A percentile compares a stretch with the other conserved stretches of the same genome.
Conservation (phyloP, 2,113 vertebrate species). For the Cephalopholis sonnerati region DNA sequence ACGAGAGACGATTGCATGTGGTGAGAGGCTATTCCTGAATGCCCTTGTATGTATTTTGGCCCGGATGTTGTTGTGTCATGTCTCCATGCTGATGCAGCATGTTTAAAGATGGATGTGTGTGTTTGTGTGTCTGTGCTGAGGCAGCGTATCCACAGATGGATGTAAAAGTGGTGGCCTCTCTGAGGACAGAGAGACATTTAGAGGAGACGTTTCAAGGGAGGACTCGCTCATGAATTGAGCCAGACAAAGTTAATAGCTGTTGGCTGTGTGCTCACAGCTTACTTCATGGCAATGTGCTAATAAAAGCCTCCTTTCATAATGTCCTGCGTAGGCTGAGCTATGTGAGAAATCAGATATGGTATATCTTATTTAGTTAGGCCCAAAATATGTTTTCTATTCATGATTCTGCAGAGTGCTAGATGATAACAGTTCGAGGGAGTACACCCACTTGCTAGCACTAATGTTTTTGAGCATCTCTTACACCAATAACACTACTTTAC, state of each 20-base stretch:
- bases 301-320: slow-evolving; percentile 61
- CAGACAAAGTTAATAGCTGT: slow-evolving; percentile 69
- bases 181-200: slow-evolving; percentile 78
- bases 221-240: slow-evolving; percentile 41
- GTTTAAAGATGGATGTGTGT: slow-evolving; percentile 73
- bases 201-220: slow-evolving; percentile 66
- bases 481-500: neutral
- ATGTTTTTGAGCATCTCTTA: slow-evolving; percentile 33
- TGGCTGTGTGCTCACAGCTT: slow-evolving; percentile 50
- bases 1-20: slow-evolving; percentile 19
- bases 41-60: slow-evolving; percentile 72
- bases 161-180: slow-evolving; percentile 73
- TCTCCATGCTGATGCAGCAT: slow-evolving; percentile 77
- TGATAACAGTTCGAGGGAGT: slow-evolving; percentile 11
- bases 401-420: slow-evolving; percentile 3
- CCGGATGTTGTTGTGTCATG: slow-evolving; percentile 73
- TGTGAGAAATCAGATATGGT: slow-evolving; percentile 41
- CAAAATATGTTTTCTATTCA: slow-evolving; percentile 38
- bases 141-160: slow-evolving; percentile 77
- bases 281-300: slow-evolving; percentile 52
- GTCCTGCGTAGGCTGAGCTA: slow-evolving; percentile 38
- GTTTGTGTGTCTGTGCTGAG: slow-evolving; percentile 67
- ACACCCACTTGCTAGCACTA: slow-evolving; percentile 24
- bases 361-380: slow-evolving; percentile 44
- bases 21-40: slow-evolving; percentile 54